Conservation (phyloP, 2,888 invertebrate species). For the Drosophila mercatorum region DNA sequence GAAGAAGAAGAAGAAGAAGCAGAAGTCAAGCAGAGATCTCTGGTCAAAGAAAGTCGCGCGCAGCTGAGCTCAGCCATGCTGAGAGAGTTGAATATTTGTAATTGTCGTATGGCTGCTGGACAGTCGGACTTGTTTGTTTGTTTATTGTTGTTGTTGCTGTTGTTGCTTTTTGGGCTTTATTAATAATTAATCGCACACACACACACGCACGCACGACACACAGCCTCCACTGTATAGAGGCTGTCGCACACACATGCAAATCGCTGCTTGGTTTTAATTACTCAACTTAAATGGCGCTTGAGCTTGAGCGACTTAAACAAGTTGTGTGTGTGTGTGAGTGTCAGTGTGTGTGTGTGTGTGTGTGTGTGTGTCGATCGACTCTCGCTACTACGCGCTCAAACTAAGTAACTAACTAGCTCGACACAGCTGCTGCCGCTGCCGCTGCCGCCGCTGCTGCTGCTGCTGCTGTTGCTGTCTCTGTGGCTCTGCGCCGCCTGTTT, state of each 20-base stretch:
- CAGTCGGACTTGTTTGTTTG: conserved; percentile 73
- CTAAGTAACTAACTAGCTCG: conserved; percentile 77
- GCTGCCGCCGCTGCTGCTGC: conserved; percentile 11
- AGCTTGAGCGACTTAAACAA: conserved; percentile 79
- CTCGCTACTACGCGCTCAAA: conserved; percentile 74
- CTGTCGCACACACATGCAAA: conserved; percentile 59
- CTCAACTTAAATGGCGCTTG: conserved; percentile 80
- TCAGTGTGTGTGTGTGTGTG: conserved; percentile 40
- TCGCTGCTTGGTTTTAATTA: conserved; percentile 73
- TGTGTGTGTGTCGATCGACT: conserved; percentile 63
- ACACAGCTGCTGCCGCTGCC: conserved; percentile 35
- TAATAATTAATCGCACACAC: conserved; percentile 76
- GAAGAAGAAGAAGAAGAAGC: neutral
- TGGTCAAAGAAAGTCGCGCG: conserved; percentile 55
- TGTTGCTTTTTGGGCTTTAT: conserved; percentile 71
- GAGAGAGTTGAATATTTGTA: conserved; percentile 64
- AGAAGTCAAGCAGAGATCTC: conserved; percentile 36
- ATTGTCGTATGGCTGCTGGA: conserved; percentile 63
- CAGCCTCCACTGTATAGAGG: conserved; percentile 11
- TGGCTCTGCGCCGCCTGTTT: conserved; percentile 68
- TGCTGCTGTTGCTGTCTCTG: conserved; percentile 31
- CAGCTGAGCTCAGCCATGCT: conserved; percentile 23
- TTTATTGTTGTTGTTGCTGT: conserved; percentile 60
- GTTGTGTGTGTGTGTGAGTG: conserved; percentile 50
- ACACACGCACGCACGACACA: conserved; percentile 28